A percentile compares a stretch with the other conserved stretches of the same genome.
Conservation (phyloP, 2,113 vertebrate genomes). For the Pungitius pungitius region DNA sequence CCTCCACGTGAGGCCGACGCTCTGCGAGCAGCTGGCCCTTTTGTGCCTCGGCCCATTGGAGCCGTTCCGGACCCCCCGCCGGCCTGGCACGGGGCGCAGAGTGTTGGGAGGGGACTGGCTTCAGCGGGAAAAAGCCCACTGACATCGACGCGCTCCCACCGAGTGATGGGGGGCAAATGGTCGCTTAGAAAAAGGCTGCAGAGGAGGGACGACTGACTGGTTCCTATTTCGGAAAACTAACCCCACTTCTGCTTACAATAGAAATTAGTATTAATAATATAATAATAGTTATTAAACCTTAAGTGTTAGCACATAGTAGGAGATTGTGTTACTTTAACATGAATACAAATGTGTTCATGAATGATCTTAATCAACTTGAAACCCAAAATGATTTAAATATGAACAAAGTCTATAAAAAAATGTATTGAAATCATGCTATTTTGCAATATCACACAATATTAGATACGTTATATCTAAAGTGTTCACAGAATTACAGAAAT, state of each 20-base stretch:
- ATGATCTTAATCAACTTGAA: not conserved
- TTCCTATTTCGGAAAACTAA: not conserved
- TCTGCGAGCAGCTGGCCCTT: constrained; percentile 79
- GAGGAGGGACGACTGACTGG: constrained; percentile 18
- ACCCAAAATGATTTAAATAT: not conserved
- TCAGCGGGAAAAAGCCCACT: constrained; percentile 65
- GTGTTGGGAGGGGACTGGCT: constrained; percentile 63
- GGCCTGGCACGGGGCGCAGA: constrained; percentile 67
- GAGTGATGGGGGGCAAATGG: constrained; percentile 33
- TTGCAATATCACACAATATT: not conserved
- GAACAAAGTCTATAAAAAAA: not conserved
- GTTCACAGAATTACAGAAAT: not conserved
- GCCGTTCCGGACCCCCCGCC: constrained; percentile 78
- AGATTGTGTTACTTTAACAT: not conserved
- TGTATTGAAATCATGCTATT: not conserved
- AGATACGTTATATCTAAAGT: not conserved
- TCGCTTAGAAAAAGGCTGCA: constrained; percentile 2
- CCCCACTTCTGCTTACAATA: not conserved
- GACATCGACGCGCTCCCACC: constrained; percentile 52
- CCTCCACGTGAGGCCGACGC: constrained; percentile 59
- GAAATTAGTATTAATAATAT: too few relatives aligned
- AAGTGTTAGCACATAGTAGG: not conserved
- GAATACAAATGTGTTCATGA: not conserved
- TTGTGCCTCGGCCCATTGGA: constrained; percentile 70
- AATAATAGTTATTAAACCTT: not conserved